Evolutionary conservation across 2,113 vertebrate genomes (phyloP).

Genomic region (Mixornis gularis): DNA sequence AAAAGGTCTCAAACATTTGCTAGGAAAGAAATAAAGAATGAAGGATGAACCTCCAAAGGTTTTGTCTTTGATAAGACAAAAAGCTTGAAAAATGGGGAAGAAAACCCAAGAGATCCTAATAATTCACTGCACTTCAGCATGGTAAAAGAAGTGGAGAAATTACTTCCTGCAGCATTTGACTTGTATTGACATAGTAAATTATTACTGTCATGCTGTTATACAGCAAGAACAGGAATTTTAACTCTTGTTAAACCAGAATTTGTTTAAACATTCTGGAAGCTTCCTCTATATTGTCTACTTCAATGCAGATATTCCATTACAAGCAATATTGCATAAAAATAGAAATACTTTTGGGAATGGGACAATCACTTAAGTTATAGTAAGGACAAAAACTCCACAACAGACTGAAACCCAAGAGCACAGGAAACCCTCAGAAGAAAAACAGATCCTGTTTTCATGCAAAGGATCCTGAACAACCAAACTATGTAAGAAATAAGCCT

Average conservation of each 20-base stretch:
- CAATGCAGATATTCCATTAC: not conserved
- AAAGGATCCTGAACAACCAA: not conserved
- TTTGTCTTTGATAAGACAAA: not conserved
- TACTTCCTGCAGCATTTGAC: not conserved
- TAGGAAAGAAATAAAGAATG: not conserved
- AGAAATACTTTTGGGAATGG: not conserved
- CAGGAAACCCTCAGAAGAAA: constrained; percentile 12
- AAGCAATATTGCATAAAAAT: not conserved
- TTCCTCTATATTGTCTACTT: not conserved
- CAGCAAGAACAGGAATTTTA: not conserved
- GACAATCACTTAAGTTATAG: not conserved
- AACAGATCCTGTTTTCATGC: constrained; percentile 1
- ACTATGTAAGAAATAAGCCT: not conserved
- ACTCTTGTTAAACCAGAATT: not conserved
- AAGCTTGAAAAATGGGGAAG: not conserved
- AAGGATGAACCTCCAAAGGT: not conserved
- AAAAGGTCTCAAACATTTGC: not conserved
- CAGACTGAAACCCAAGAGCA: not conserved
- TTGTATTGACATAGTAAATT: not conserved
- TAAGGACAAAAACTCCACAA: not conserved
- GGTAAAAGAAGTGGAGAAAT: not conserved
- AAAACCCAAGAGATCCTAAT: not conserved
- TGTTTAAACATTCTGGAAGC: not conserved
- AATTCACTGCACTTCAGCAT: not conserved
- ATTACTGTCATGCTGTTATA: not conserved